Evolutionary conservation across 2,888 invertebrate species (phyloP).

Genomic region (Malthinus flaveolus): DNA sequence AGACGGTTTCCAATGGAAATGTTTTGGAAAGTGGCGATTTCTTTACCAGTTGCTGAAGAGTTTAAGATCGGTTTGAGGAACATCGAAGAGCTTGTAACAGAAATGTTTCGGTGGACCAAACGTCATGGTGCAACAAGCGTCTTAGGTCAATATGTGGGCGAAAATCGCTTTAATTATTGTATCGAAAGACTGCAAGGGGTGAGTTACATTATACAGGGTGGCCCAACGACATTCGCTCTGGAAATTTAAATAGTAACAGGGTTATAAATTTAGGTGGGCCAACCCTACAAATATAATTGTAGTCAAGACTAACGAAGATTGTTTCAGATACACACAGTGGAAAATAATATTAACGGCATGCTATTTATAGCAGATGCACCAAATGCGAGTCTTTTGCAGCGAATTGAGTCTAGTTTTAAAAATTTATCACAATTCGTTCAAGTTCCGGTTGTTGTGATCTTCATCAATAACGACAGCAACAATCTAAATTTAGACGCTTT

Average conservation of each 20-base stretch:
- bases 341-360: constrained; percentile 44
- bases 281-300: too few relatives aligned
- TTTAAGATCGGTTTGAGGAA: constrained; percentile 46
- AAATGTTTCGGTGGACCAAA: constrained; percentile 45
- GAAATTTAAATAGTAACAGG: too few relatives aligned
- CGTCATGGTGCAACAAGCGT: constrained; percentile 41
- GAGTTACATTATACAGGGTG: too few relatives aligned
- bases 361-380: constrained; percentile 47
- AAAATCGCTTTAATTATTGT: constrained; percentile 42
- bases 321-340: constrained; percentile 24
- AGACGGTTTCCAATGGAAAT: constrained; percentile 42
- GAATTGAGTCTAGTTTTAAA: constrained; percentile 33
- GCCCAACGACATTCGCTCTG: too few relatives aligned
- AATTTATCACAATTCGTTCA: constrained; percentile 11
- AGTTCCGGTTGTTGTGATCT: constrained; percentile 9
- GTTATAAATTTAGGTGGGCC: too few relatives aligned
- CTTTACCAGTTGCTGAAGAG: constrained; percentile 59
- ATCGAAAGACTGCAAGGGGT: constrained; percentile 44
- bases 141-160: constrained; percentile 41
- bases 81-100: constrained; percentile 32
- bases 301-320: too few relatives aligned
- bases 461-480: constrained; percentile 9
- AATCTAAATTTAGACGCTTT: constrained; percentile 3
- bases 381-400: constrained; percentile 37
- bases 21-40: constrained; percentile 68